These are phyloP conservation scores for Laticauda colubrina DNA, from an alignment of 2,113 vertebrate species.

Conservation along the genomic window DNA sequence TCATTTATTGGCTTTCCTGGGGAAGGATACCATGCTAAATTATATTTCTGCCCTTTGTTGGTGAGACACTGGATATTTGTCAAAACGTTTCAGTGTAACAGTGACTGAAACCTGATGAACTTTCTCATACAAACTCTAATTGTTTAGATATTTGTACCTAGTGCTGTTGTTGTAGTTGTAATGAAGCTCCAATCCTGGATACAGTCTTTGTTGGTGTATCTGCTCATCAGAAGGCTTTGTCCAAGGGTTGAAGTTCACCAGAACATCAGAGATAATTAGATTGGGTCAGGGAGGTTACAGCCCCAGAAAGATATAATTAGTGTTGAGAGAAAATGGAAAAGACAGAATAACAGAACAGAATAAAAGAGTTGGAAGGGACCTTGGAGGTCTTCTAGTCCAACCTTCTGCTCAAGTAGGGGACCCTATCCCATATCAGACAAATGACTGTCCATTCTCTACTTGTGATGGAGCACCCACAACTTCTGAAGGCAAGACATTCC, in stretches of 20 bases:
- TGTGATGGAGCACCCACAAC: too few species aligned
- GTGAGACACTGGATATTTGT: not conserved
- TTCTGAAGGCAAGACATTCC: too few species aligned
- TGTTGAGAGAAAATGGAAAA: not conserved
- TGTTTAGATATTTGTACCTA: fast-evolving
- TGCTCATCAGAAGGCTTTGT: not conserved
- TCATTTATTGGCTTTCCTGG: slow-evolving; percentile 39
- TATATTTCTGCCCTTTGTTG: slow-evolving; percentile 6
- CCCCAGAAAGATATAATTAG: not conserved
- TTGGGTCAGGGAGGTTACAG: not conserved
- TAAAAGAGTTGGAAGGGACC: too few species aligned
- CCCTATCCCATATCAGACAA: too few species aligned
- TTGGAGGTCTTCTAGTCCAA: too few species aligned
- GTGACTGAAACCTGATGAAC: not conserved
- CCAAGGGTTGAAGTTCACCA: not conserved
- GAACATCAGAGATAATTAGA: not conserved
- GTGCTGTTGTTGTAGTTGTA: not conserved
- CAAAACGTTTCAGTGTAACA: slow-evolving; percentile 24
- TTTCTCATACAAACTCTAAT: not conserved
- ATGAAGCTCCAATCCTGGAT: not conserved
- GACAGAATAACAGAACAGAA: too few species aligned
- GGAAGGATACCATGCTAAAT: slow-evolving; percentile 38
- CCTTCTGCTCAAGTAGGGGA: too few species aligned
- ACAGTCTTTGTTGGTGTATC: not conserved
- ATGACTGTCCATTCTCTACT: too few species aligned